Base-by-base conservation (phyloP, 92 coral and sea anemone species). In the Diadumene lineata region DNA sequence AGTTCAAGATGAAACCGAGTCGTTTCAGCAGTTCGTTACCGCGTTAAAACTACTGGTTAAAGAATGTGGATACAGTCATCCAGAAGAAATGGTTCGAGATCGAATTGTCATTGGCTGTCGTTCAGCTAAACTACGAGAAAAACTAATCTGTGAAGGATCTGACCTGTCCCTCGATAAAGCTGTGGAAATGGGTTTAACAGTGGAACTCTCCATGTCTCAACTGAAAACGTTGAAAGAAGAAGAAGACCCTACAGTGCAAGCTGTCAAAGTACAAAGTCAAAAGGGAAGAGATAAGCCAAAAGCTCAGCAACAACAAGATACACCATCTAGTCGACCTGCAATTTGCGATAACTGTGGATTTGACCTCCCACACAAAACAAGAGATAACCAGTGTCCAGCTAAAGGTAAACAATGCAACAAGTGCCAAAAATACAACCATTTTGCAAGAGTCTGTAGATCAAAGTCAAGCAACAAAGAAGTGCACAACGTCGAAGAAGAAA, bases 11-110 rank as follows among this genome's bases (percentile, higher is more conserved):
- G 74, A 33, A n/a, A 56, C 56, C 29, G 74, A 76, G 34, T 60
- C 86, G n/a, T 79, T 87, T 71, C 77, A 84, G 18, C 85, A 81
- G 61, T 85, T 80, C 65, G 30, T 79, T 13, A 75, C 83, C 29
- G 82, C 77, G 21, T 53, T 83, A 34, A 53, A 79, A 64, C 70
- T 82, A 24, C 70, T 72, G 44, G 82, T 64, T 43, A 80, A 81
- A 50, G 86, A 88, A 63, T 84, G 90, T 67, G 60, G 80, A 30
- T 85, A 81, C 56, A 43, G 67, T 25, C 82, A 81, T 24, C 84
- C 64, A 23, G 82, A 89, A 43, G 81, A 88, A 46, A 88, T 88
- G 92, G 85, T 75, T 43, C 72, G 89, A 72, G 93, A 84, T 56
- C 60, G 87, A 65, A 78, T 78, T 43, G 87, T 81, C 0, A 50